These are phyloP conservation scores for Perodicticus potto DNA, from an alignment of 2,797 vertebrate species.

Conservation along the genomic window DNA sequence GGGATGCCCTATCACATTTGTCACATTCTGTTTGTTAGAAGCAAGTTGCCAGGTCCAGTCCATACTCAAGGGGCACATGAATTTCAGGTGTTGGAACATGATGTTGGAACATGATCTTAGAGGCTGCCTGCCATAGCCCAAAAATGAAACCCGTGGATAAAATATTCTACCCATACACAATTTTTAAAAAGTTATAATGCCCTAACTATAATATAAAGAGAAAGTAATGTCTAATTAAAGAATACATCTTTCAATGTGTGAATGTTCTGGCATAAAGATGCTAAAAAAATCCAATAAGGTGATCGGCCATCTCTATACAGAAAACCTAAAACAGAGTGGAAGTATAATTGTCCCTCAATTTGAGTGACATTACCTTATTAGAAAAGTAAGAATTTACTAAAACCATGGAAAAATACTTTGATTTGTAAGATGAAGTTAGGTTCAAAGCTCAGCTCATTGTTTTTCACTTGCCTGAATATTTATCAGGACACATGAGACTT, in stretches of 20 bases:
- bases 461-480: neutral
- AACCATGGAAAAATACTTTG: neutral
- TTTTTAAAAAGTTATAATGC: neutral
- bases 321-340: neutral
- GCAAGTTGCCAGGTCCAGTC: neutral
- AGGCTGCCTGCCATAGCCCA: neutral
- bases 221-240: neutral
- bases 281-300: neutral
- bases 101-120: neutral
- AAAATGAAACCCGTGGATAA: neutral
- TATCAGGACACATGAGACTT: neutral
- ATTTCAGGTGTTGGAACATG: too few relatives aligned
- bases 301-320: accelerated
- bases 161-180: neutral
- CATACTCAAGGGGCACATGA: neutral
- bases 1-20: neutral
- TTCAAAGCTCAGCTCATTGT: neutral
- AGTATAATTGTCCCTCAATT: neutral
- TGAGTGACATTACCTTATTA: neutral
- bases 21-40: neutral
- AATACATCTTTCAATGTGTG: neutral
- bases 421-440: neutral
- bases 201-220: neutral
- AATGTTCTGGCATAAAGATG: neutral
- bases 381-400: neutral